Percentiles rank a stretch among this genome's conserved stretches.
Evolutionary conservation across 2,888 invertebrate genomes (phyloP).

Genomic region (Dynastes grantii): DNA sequence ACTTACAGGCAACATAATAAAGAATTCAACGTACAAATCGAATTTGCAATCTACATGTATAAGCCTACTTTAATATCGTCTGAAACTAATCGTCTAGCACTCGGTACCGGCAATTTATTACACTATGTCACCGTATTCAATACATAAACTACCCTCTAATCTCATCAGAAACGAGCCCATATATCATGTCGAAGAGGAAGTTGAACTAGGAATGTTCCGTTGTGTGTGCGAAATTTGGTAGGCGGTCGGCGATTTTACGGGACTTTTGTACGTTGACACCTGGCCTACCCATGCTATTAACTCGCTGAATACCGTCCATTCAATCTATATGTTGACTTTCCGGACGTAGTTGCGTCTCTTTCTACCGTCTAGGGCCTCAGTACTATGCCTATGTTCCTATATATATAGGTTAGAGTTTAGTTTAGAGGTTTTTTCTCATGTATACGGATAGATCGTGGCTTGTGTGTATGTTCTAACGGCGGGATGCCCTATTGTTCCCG

Average conservation of each 20-base stretch:
- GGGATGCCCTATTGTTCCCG: conserved; percentile 38
- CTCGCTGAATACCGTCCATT: conserved; percentile 60
- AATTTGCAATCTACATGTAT: too few species aligned
- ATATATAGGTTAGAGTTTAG: conserved; percentile 10
- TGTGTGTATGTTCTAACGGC: conserved; percentile 45
- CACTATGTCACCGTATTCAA: conserved; percentile 26
- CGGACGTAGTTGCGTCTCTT: conserved; percentile 54
- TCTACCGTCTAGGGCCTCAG: not conserved
- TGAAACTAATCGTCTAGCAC: too few species aligned
- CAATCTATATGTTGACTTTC: conserved; percentile 60
- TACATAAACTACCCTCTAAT: conserved; percentile 27
- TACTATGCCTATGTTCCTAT: not conserved
- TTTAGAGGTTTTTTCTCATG: conserved; percentile 52
- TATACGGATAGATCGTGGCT: too few species aligned
- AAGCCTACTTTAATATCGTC: too few species aligned
- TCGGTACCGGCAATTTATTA: conserved; percentile 22
- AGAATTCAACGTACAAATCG: too few species aligned
- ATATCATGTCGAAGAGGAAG: conserved; percentile 38
- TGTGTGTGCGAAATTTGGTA: conserved; percentile 56
- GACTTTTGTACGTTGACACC: conserved; percentile 68
- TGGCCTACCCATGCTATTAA: conserved; percentile 69
- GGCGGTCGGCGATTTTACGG: conserved; percentile 67
- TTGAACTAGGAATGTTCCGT: conserved; percentile 16
- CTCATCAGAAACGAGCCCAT: conserved; percentile 21
- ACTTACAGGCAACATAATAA: too few species aligned